Evolutionary conservation across 2,888 invertebrate genomes (phyloP).

Genomic region (Amblyjoppa proteus): DNA sequence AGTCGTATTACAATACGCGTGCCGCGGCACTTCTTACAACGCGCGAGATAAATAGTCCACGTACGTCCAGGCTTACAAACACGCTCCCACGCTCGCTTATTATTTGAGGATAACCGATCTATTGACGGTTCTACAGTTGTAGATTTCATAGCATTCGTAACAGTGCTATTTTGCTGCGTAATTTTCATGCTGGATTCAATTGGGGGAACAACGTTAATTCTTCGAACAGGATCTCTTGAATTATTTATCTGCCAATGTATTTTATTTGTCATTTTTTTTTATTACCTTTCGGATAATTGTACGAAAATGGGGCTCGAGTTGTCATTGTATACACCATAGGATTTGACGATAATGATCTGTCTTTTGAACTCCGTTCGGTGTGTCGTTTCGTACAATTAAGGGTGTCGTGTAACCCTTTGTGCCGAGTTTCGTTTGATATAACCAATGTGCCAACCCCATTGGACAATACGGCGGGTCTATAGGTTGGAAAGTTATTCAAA

Average conservation of each 20-base stretch:
- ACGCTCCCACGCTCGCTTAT: too few species aligned
- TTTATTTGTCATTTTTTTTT: not conserved
- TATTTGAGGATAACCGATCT: too few species aligned
- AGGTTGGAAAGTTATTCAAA: constrained; percentile 42
- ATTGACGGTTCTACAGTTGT: too few species aligned
- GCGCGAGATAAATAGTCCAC: too few species aligned
- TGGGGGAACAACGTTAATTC: not conserved
- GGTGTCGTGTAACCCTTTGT: constrained; percentile 33
- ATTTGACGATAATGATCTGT: constrained; percentile 49
- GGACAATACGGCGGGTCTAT: not conserved
- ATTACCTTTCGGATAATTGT: not conserved
- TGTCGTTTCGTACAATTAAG: constrained; percentile 46
- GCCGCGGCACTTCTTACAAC: too few species aligned
- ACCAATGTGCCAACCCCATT: constrained; percentile 17
- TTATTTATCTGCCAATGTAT: not conserved
- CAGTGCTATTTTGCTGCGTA: not conserved
- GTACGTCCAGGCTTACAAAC: too few species aligned
- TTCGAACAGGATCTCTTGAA: not conserved
- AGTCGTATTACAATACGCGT: too few species aligned
- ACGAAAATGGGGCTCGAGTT: not conserved
- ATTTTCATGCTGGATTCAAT: not conserved
- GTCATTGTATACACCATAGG: constrained; percentile 21
- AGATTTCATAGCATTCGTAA: too few species aligned
- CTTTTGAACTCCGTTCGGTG: constrained; percentile 43
- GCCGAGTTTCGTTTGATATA: constrained; percentile 36